phyloP scores from a whole-genome alignment of 2,113 vertebrate genomes.

The Heteronetta atricapilla region DNA sequence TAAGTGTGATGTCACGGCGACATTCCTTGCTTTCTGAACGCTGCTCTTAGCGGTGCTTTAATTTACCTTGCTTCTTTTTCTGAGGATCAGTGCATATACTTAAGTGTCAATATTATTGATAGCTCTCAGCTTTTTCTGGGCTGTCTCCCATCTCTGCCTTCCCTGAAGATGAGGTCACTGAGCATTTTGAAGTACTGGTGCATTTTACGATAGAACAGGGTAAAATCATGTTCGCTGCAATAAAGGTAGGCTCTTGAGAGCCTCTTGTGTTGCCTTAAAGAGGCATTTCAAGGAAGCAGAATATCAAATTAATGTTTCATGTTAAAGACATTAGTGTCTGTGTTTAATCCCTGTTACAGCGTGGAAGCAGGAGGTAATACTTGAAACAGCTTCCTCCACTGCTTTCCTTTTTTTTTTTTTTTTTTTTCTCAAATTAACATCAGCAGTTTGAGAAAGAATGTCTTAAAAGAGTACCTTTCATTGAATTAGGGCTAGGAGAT shows the following conservation, averaged over 20 bases:
- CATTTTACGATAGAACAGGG: conserved; percentile 45
- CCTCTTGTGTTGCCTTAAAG: conserved; percentile 60
- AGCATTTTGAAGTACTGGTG: conserved; percentile 41
- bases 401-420: conserved; percentile 18
- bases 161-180: conserved; percentile 58
- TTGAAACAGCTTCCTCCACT: conserved; percentile 59
- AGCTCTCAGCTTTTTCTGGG: conserved; percentile 7
- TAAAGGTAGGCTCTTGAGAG: conserved; percentile 60
- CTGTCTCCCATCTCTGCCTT: conserved; percentile 33
- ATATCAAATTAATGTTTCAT: conserved; percentile 77
- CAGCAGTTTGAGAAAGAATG: not conserved
- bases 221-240: conserved; percentile 43
- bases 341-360: conserved; percentile 65
- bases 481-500: not conserved
- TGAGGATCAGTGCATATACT: not conserved
- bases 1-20: not conserved
- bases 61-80: conserved; percentile 13
- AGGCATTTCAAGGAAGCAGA: conserved; percentile 71
- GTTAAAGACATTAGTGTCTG: conserved; percentile 75
- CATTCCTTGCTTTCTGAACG: not conserved
- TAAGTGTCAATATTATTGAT: conserved; percentile 27
- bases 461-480: not conserved
- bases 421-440: conserved; percentile 13
- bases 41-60: not conserved
- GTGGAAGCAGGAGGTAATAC: conserved; percentile 65